Base-by-base conservation (phyloP, 2,888 invertebrate species). In the Scotopteryx bipunctaria region DNA sequence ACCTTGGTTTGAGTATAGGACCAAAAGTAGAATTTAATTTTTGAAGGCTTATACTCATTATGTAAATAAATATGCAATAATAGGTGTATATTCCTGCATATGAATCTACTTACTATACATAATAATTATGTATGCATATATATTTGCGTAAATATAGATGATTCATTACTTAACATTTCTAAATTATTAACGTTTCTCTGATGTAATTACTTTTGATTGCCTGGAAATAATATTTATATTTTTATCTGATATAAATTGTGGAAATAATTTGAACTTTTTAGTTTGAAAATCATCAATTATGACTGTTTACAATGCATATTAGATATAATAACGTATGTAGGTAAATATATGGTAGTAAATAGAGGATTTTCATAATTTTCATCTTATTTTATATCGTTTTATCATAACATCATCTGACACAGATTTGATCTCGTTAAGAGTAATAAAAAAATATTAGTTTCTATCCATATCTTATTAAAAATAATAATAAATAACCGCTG, bases 21-120 rank as follows among this genome's bases (percentile, higher is more conserved):
- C 78, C 78, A 79, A 58, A 13, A 33, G 41, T 41, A 40, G 64
- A 67, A 69, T 65, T 45, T 37, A 46, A 37, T 46, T 53, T 46
- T 44, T 4, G 16, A 52, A 42, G 1, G 27, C 41, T 35, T 41
- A 36, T 35, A 16, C 2, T 13, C 0, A 45, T 36, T 8, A 1
- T 41, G 41, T 46, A 52, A 21, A 52, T 45, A 35, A 29, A 37
- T 38, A 44, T 38, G 33, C 27, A 44, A 43, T 38, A 45, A 38
- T 43, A 49, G 14, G n/a, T 38, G 19, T 43, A 38, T 37, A 49
- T 25, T 43, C 37, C 37, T 25, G 31, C 46, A 38, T 41, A n/a
- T n/a, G n/a, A 29, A 19, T 14, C 11, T 38, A 25, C 5, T 9
- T 8, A 35, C 6, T 13, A 13, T n/a, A 25, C 15, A n/a, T 23